Evolutionary conservation across 2,888 invertebrate genomes (phyloP), one percentile per base, ranked within the genome.

Genomic region (Ryuthela nishihirai): DNA sequence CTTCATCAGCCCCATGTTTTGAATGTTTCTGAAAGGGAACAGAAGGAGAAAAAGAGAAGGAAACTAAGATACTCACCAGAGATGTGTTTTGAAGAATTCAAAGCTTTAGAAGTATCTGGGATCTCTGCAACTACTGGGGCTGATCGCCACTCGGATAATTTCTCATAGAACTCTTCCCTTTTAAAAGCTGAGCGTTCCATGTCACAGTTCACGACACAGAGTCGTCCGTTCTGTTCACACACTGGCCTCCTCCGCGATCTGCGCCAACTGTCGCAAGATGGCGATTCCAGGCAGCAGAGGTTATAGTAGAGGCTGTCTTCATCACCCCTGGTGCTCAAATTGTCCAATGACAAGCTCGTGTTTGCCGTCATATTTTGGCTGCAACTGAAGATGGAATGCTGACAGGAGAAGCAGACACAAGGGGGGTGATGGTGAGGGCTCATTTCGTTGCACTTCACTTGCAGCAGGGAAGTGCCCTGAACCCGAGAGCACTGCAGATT

Each of bases 381-480:
- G n/a, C 56, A 56, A 24, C 50, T 50, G 29, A 56, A 56, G 2
- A 56, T 21, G 17, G 56, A 56, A 38, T 56, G 56, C n/a, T 45
- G 49, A 17, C 56, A 56, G 0, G 56, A 34, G 20, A 56, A 56
- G 20, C 56, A 56, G n/a, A 56, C 50, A 39, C 56, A 56, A 7
- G 56, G 56, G 0, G 56, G 56, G 6, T 56, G 56, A 24, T 56
- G 56, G 9, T 56, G 56, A 0, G 56, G 56, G 5, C 17, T 26
- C 4, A 36, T 18, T 41, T 56, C 56, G 15, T 46, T 44, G 43
- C 56, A 56, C 24, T 56, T 41, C 12, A 56, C 38, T 20, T 26
- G 32, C 5, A 49, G 34, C 9, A 47, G n/a, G 25, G 47, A 18
- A 9, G 12, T 18, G 9, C 23, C 40, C n/a, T 48, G 48, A 39